Base-by-base conservation (phyloP, 2,888 invertebrate genomes). In the Anodontia alba region DNA sequence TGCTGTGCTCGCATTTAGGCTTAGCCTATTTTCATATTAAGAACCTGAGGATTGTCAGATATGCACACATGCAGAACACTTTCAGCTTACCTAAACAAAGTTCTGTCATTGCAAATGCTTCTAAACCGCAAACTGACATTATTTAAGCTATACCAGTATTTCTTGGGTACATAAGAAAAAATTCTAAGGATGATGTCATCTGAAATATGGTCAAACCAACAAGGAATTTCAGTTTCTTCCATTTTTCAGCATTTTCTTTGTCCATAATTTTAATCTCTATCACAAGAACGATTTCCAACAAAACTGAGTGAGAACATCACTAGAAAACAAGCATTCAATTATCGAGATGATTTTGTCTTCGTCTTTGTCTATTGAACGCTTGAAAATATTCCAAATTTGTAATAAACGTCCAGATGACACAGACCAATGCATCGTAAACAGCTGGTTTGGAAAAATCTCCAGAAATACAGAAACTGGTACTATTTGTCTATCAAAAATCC, bases 141-240 rank as follows among this genome's bases (percentile, higher is more conserved):
- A 31, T 84, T 80, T 1, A 87, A 36, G 72, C 76, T 76, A 62
- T 80, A 80, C 80, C 90, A 82, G 72, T 86, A 81, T 54, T 77
- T 76, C 17, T 83, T 75, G 26, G 86, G 85, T 10, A 92, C 80
- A 80, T 87, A 82, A 29, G 80, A 83, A 43, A 92, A 86, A 29
- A 92, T 90, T 36, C 83, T 81, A 49, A 92, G 80, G n/a, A 92
- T 75, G 68, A 91, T 83, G 81, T 91, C 91, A 71, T 92, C 92
- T 46, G 92, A 86, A 51, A 89, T 75, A 20, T 69, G 69, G 36
- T 84, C 80, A 77, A 83, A 86, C 75, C 78, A 80, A 62, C 80
- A 76, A 68, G 69, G 31, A 26, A 36, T 46, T 49, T 51, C 54
- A 31, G 29, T 15, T 33, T 71, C 71, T 38, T 62, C 81, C 84